phyloP scores from a whole-genome alignment of 2,888 invertebrate genomes.

The Aphelenchoides bicaudatus region DNA sequence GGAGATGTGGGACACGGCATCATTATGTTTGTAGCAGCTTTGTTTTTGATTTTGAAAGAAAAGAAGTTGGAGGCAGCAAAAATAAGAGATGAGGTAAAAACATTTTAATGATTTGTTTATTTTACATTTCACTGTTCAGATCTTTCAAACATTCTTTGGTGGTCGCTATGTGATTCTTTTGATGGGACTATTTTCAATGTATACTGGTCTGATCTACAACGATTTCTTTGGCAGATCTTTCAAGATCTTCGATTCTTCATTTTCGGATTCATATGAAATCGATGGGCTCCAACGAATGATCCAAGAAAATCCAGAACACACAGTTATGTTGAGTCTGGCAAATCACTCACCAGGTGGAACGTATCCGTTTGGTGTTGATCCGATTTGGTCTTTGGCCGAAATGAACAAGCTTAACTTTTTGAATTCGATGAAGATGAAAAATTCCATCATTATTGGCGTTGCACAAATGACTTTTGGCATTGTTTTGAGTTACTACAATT shows the following conservation, averaged over 20 bases:
- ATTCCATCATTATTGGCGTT: slow-evolving; percentile 46
- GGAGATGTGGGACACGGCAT: slow-evolving; percentile 93
- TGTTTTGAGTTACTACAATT: slow-evolving; percentile 41
- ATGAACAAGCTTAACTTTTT: slow-evolving; percentile 49
- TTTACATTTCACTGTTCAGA: slow-evolving; percentile 63
- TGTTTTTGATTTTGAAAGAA: slow-evolving; percentile 91
- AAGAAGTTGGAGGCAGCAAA: slow-evolving; percentile 69
- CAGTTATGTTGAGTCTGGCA: no score
- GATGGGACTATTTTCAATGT: slow-evolving; percentile 96
- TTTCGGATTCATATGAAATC: slow-evolving; percentile 64
- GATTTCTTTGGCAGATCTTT: slow-evolving; percentile 92
- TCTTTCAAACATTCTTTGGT: slow-evolving; percentile 95
- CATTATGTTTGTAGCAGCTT: slow-evolving; percentile 83
- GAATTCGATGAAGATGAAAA: slow-evolving; percentile 58
- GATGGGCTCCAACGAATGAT: not conserved
- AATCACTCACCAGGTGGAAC: no score
- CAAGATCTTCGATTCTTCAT: slow-evolving; percentile 87
- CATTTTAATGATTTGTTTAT: not conserved
- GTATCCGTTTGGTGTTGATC: slow-evolving; percentile 63
- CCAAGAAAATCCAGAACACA: no score
- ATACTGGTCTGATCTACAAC: slow-evolving; percentile 95
- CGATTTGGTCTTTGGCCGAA: slow-evolving; percentile 55
- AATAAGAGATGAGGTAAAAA: slow-evolving; percentile 67
- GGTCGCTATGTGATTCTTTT: slow-evolving; percentile 93
- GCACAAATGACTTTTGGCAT: slow-evolving; percentile 48